These are phyloP conservation scores for Campylorhamphus procurvoides DNA, from an alignment of 2,113 vertebrate genomes.

Conservation along the genomic window DNA sequence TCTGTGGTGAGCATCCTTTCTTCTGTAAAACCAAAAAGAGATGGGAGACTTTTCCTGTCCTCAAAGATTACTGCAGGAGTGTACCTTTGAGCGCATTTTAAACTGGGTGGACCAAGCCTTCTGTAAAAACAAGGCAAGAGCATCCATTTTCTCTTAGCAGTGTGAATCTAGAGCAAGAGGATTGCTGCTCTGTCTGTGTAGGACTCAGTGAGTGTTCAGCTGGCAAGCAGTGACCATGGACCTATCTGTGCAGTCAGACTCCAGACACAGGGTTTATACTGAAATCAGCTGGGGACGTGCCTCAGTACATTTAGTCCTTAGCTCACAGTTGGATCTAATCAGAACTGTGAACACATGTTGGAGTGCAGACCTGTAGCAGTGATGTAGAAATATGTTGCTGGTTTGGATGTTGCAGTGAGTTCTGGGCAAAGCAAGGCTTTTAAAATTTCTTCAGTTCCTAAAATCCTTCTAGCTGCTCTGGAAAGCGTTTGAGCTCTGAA, in stretches of 20 bases:
- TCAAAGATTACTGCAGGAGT: rapidly evolving
- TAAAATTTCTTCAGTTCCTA: neutral
- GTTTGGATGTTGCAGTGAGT: neutral
- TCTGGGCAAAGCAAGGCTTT: neutral
- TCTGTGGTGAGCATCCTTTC: rapidly evolving
- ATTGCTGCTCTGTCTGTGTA: neutral
- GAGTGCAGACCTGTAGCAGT: neutral
- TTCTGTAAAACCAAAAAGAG: neutral
- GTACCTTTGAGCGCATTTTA: rapidly evolving
- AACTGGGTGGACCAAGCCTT: neutral
- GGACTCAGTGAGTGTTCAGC: neutral
- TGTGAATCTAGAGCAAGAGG: neutral
- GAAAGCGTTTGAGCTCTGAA: conserved; percentile 2
- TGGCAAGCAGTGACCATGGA: neutral
- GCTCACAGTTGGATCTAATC: neutral
- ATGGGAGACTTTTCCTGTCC: neutral
- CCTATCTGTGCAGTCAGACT: neutral
- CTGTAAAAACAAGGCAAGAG: neutral
- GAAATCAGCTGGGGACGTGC: neutral
- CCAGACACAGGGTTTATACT: neutral
- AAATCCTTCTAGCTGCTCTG: neutral
- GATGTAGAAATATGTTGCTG: neutral
- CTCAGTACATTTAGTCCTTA: neutral
- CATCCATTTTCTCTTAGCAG: neutral
- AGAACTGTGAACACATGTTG: neutral